Base-by-base conservation (phyloP, 2,113 vertebrate genomes). In the Oceanites oceanicus region DNA sequence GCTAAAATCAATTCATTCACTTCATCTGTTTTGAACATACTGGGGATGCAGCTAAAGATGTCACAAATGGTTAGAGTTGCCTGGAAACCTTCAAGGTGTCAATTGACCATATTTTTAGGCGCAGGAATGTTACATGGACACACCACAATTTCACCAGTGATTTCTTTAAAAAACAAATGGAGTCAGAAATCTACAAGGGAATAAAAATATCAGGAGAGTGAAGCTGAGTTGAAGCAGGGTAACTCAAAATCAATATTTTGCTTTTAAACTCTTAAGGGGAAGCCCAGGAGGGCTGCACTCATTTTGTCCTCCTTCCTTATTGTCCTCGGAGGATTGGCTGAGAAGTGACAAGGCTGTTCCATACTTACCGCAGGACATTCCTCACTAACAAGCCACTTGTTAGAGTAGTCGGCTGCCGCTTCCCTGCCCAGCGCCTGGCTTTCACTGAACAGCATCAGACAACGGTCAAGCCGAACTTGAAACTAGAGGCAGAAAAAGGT, bases 211-310 rank as follows among this genome's bases (percentile, higher is more conserved):
- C 98, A 98, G 96, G 97, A 98, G 97, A 98, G 98, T 92, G 95
- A 97, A 97, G 97, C 98, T 97, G 97, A 98, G 98, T 98, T 98
- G 98, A 99, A 99, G 98, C 94, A 97, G 98, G 98, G 98, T 98
- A 98, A 98, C 97, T 98, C 97, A 98, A 98, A 99, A 99, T 99
- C 98, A 99, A 99, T 99, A 99, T 98, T 98, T 98, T 98, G 98
- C 98, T 99, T 99, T 99, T 99, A 99, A 98, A 98, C 98, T 98
- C 97, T 98, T 98, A 98, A 98, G 97, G 97, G 93, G 97, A 98
- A 97, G 98, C 98, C 98, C 98, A 98, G 87, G 97, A 98, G 98
- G 98, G 97, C 98, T 98, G 97, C 97, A 98, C 98, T 98, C 98
- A 96, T 97, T 98, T 98, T 98, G 98, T 98, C 97, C 97, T 98